These are phyloP conservation scores for Nannoperca obscura DNA, from an alignment of 2,797 vertebrate species.

Conservation along the genomic window DNA sequence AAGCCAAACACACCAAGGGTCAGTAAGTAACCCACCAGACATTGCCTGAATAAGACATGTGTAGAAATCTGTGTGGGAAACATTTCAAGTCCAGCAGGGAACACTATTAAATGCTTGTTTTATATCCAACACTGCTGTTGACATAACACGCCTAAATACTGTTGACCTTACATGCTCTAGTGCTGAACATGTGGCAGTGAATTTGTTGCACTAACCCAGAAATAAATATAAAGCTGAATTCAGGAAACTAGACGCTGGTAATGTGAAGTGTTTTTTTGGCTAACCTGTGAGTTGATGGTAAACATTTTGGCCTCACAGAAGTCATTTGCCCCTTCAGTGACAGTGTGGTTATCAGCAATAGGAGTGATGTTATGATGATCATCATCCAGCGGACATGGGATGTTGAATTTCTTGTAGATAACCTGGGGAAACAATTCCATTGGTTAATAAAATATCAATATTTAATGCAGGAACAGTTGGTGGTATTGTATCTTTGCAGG, in stretches of 20 bases:
- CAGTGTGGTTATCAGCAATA: rapidly evolving
- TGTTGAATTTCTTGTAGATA: slow-evolving; percentile 96
- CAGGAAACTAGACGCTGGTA: neutral
- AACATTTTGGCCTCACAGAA: slow-evolving; percentile 80
- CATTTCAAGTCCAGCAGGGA: neutral
- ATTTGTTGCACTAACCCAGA: neutral
- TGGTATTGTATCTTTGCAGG: neutral
- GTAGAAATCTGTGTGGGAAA: too few relatives aligned
- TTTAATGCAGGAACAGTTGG: neutral
- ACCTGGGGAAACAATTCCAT: slow-evolving; percentile 82
- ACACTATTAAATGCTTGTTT: slow-evolving; percentile 7
- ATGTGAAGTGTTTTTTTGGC: slow-evolving; percentile 15
- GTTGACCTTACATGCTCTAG: slow-evolving; percentile 22
- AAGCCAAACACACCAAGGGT: slow-evolving; percentile 63
- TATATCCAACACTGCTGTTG: slow-evolving; percentile 9
- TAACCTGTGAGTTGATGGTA: slow-evolving; percentile 86
- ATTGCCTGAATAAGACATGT: neutral
- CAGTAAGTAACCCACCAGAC: slow-evolving; percentile 1
- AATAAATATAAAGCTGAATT: neutral
- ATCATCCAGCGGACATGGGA: slow-evolving; percentile 79
- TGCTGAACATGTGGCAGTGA: neutral
- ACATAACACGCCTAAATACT: slow-evolving; percentile 11
- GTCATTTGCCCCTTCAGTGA: slow-evolving; percentile 29
- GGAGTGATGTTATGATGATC: neutral
- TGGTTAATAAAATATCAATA: slow-evolving; percentile 26